Evolutionary conservation across 2,797 vertebrate species (phyloP).

Genomic region (Anas capensis): DNA sequence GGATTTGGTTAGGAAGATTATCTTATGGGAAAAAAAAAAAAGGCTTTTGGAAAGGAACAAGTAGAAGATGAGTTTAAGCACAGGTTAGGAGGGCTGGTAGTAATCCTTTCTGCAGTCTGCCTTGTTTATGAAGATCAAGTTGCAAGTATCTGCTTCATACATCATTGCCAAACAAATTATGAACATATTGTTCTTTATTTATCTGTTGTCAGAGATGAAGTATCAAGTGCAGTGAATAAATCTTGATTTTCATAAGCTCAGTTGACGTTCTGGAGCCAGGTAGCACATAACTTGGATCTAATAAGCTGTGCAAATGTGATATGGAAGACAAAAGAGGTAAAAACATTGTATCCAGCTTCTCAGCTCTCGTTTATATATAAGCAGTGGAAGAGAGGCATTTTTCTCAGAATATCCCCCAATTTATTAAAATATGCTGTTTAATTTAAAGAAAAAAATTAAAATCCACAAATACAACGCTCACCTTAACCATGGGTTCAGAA

Average conservation of each 20-base stretch:
- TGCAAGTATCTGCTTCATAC: conserved; percentile 72
- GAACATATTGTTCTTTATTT: conserved; percentile 78
- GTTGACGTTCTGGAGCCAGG: conserved; percentile 61
- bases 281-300: conserved; percentile 73
- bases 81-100: conserved; percentile 1
- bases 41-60: not conserved
- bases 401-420: not conserved
- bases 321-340: not conserved
- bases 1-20: not conserved
- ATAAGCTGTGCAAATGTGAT: conserved; percentile 60
- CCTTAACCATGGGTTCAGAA: not conserved
- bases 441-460: not conserved
- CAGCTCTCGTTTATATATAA: not conserved
- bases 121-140: conserved; percentile 71
- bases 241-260: conserved; percentile 80
- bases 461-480: not conserved
- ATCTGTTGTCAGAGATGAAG: conserved; percentile 76
- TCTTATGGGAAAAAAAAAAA: not conserved
- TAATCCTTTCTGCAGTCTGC: conserved; percentile 48
- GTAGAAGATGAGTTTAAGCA: conserved; percentile 16
- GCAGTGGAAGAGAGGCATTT: not conserved
- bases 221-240: conserved; percentile 76
- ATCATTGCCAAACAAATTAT: conserved; percentile 81
- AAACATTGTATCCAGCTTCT: not conserved
- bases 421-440: not conserved